Evolutionary conservation across 2,797 vertebrate species (phyloP).

Genomic region (Octomys mimax): DNA sequence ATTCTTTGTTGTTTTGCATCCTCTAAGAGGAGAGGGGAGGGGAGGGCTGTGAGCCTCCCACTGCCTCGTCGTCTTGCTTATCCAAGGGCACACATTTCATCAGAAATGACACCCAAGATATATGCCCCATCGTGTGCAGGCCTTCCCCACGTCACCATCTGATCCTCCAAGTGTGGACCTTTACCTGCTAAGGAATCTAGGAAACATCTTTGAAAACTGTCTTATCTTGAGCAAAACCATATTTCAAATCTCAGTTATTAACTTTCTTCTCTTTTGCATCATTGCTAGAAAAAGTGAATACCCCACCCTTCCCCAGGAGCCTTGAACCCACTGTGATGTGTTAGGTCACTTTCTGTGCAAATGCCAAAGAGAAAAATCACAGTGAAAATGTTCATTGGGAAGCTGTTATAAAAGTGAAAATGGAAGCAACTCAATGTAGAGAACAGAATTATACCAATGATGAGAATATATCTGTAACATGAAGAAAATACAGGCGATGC

Average conservation of each 20-base stretch:
- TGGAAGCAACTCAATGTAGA: neutral
- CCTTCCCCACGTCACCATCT: neutral
- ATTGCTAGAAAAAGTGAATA: neutral
- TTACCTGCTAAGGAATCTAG: neutral
- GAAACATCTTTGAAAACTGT: neutral
- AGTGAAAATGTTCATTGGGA: neutral
- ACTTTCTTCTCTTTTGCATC: neutral
- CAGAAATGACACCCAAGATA: neutral
- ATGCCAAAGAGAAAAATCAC: constrained; percentile 2
- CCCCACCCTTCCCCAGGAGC: neutral
- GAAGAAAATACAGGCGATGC: neutral
- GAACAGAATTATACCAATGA: neutral
- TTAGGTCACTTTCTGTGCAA: neutral
- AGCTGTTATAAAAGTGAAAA: neutral
- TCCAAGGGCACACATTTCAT: neutral
- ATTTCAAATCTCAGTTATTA: neutral
- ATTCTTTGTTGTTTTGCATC: neutral
- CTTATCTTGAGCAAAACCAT: neutral
- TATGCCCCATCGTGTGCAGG: neutral
- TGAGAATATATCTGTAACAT: neutral
- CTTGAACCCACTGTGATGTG: neutral
- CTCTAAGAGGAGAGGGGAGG: neutral
- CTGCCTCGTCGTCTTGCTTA: neutral
- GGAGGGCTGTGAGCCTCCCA: neutral
- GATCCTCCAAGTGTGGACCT: neutral